Evolutionary conservation across 2,888 invertebrate genomes (phyloP).

Genomic region (Desoria tigrina): DNA sequence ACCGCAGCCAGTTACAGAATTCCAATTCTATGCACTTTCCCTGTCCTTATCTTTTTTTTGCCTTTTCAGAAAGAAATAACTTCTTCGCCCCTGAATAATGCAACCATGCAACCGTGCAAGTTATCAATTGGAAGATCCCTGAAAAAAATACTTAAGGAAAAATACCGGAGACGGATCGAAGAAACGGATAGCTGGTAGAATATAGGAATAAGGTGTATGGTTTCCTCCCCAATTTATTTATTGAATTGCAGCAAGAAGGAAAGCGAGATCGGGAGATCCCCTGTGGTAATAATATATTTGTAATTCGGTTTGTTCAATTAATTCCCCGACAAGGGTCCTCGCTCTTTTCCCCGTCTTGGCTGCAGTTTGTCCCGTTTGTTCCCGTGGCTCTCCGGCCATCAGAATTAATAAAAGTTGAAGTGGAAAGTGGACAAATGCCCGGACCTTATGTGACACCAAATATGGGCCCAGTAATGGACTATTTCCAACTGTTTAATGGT

Average conservation of each 20-base stretch:
- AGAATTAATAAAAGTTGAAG: conserved; percentile 7
- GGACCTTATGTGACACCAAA: conserved; percentile 15
- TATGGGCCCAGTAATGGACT: background rate
- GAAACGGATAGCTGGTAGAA: no score
- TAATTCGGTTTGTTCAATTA: conserved; percentile 24
- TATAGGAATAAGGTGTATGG: no score
- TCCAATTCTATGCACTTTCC: no score
- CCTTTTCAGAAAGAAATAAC: no score
- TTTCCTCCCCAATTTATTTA: conserved; percentile 6
- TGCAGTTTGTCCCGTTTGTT: background rate
- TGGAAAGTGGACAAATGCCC: conserved; percentile 2
- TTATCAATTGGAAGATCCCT: conserved; percentile 1
- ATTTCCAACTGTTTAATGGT: conserved; percentile 16
- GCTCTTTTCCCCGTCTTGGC: conserved; percentile 1
- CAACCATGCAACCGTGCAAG: no score
- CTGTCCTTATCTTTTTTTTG: no score
- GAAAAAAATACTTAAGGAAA: conserved; percentile 7
- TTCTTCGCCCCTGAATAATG: no score
- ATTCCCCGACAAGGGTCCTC: conserved; percentile 6
- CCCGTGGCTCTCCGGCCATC: background rate
- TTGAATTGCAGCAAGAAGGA: conserved; percentile 14
- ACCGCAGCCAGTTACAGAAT: no score
- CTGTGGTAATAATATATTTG: conserved; percentile 15
- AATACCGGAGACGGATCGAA: no score
- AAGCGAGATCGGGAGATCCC: conserved; percentile 12